Conservation (phyloP, 2,888 invertebrate species). For the Micoletzkya japonica region DNA sequence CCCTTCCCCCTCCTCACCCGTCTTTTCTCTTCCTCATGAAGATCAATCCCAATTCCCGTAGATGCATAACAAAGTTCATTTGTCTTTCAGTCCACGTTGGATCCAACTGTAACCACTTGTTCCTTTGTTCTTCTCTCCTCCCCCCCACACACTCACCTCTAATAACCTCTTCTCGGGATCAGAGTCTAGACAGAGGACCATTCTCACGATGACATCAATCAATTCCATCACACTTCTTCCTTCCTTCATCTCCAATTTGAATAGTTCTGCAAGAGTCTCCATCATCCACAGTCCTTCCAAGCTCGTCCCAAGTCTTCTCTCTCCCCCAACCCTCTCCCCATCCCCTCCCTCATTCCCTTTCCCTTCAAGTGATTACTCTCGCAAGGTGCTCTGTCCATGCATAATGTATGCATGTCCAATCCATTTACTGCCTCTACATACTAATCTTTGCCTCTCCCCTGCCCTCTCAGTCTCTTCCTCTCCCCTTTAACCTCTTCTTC, state of each 20-base stretch:
- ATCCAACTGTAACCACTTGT: constrained; percentile 66
- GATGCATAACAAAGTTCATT: constrained; percentile 83
- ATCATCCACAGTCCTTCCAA: background rate
- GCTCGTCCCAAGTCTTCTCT: too few species aligned
- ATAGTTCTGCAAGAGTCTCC: constrained; percentile 36
- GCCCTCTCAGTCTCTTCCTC: background rate
- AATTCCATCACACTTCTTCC: constrained; percentile 38
- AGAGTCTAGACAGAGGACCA: constrained; percentile 35
- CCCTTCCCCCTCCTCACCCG: constrained; percentile 39
- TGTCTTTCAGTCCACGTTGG: constrained; percentile 53
- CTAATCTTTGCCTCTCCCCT: background rate
- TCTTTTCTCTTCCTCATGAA: constrained; percentile 69
- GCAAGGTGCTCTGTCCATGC: background rate
- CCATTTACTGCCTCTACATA: too few species aligned
- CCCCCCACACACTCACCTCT: background rate
- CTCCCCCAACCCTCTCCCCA: too few species aligned
- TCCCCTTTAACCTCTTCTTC: constrained; percentile 9
- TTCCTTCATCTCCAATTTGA: constrained; percentile 37
- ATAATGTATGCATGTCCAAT: background rate
- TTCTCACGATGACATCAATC: constrained; percentile 41
- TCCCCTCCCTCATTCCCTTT: background rate
- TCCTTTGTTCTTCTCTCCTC: background rate
- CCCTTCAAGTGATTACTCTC: background rate
- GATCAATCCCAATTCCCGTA: constrained; percentile 94
- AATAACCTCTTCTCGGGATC: constrained; percentile 12